These are phyloP conservation scores for Hystrix cristata DNA, from an alignment of 2,113 vertebrate genomes.

Conservation along the genomic window DNA sequence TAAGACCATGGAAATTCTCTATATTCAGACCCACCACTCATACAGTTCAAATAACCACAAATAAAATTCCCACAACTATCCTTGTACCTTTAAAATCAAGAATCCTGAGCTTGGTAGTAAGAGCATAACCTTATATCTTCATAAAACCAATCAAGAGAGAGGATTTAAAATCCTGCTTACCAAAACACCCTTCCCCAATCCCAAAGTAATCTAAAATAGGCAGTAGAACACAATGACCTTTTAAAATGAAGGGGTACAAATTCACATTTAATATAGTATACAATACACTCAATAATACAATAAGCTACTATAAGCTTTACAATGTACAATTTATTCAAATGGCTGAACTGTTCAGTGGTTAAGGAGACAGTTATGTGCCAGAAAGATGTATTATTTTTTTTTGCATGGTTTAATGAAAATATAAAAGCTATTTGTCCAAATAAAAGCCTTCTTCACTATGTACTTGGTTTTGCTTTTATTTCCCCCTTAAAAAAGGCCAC, in stretches of 20 bases:
- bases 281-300: conserved; percentile 92
- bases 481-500: conserved; percentile 93
- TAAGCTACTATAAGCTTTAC: conserved; percentile 94
- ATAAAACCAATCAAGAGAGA: conserved; percentile 90
- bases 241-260: conserved; percentile 94
- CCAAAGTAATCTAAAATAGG: conserved; percentile 87
- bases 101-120: conserved; percentile 94
- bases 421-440: conserved; percentile 91
- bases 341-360: conserved; percentile 98
- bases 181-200: conserved; percentile 84
- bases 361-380: conserved; percentile 92
- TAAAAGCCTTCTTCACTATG: conserved; percentile 88
- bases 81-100: conserved; percentile 92
- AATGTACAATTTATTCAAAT: conserved; percentile 99
- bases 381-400: conserved; percentile 92
- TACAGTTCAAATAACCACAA: conserved; percentile 88
- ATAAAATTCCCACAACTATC: conserved; percentile 87
- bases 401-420: conserved; percentile 91
- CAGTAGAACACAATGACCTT: conserved; percentile 92
- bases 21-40: conserved; percentile 88
- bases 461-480: conserved; percentile 84
- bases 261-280: conserved; percentile 93
- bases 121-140: conserved; percentile 92
- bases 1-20: conserved; percentile 85
- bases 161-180: conserved; percentile 87